These are phyloP conservation scores for Baryphthengus martii DNA, from an alignment of 2,113 vertebrate species.

Conservation along the genomic window DNA sequence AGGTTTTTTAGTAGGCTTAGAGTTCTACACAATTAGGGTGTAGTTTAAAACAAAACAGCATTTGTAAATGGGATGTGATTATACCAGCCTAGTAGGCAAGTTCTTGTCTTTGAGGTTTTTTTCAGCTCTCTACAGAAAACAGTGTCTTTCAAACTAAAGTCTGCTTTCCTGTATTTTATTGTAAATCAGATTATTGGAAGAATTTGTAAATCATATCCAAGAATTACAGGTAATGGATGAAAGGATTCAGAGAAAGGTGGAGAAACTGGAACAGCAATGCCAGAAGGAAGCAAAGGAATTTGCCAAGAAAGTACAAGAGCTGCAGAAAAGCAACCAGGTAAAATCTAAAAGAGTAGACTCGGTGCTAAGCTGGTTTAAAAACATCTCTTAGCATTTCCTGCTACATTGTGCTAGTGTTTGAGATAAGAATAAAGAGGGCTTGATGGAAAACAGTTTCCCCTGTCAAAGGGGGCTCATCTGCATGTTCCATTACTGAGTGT, in stretches of 20 bases:
- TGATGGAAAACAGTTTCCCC: neutral
- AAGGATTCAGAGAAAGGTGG: constrained; percentile 94
- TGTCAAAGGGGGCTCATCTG: neutral
- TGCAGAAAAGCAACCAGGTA: constrained; percentile 98
- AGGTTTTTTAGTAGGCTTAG: neutral
- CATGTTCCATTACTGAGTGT: neutral
- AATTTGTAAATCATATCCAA: constrained; percentile 97
- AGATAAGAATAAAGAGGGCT: neutral
- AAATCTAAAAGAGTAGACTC: neutral
- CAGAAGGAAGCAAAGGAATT: constrained; percentile 98
- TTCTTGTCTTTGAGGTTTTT: neutral
- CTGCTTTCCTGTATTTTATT: constrained; percentile 1
- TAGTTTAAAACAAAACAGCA: neutral
- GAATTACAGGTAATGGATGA: constrained; percentile 97
- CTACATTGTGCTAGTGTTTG: neutral
- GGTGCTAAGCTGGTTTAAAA: neutral
- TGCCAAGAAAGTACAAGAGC: constrained; percentile 96
- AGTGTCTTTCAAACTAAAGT: neutral
- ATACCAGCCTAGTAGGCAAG: neutral
- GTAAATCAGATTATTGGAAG: constrained; percentile 86
- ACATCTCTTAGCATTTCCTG: neutral
- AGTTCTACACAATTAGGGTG: neutral
- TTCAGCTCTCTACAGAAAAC: neutral
- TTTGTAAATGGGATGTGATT: neutral
- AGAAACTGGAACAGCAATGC: constrained; percentile 96